These are phyloP conservation scores for Malurus splendens DNA, from an alignment of 2,797 vertebrate genomes.

Conservation along the genomic window DNA sequence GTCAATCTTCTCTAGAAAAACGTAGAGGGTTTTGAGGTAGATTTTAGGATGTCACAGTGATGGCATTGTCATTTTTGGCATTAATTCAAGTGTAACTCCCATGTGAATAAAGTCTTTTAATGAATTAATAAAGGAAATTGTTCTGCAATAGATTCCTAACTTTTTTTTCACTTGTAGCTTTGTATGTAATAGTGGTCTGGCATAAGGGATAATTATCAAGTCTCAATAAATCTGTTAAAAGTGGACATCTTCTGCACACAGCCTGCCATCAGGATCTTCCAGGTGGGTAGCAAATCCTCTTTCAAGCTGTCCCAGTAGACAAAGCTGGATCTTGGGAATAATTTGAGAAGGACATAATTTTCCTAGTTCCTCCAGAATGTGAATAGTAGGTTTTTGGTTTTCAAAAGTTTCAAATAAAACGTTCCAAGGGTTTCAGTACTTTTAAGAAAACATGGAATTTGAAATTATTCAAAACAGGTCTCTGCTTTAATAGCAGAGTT, in stretches of 20 bases:
- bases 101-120: background rate
- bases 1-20: background rate
- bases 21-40: fast-evolving
- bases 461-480: background rate
- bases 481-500: background rate
- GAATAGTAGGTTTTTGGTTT: background rate
- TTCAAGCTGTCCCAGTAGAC: background rate
- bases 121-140: background rate
- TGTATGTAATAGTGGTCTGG: background rate
- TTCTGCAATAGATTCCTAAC: background rate
- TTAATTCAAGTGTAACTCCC: background rate
- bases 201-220: background rate
- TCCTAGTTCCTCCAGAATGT: background rate
- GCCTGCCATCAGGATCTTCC: background rate
- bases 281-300: background rate
- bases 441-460: background rate
- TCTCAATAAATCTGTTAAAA: background rate
- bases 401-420: background rate
- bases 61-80: background rate
- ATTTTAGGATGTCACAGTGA: background rate
- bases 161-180: background rate
- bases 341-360: background rate
- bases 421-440: background rate
- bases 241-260: background rate
- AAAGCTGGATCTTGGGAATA: background rate